These are phyloP conservation scores for Drosophila phalerata DNA, from an alignment of 2,888 invertebrate species.

Conservation along the genomic window DNA sequence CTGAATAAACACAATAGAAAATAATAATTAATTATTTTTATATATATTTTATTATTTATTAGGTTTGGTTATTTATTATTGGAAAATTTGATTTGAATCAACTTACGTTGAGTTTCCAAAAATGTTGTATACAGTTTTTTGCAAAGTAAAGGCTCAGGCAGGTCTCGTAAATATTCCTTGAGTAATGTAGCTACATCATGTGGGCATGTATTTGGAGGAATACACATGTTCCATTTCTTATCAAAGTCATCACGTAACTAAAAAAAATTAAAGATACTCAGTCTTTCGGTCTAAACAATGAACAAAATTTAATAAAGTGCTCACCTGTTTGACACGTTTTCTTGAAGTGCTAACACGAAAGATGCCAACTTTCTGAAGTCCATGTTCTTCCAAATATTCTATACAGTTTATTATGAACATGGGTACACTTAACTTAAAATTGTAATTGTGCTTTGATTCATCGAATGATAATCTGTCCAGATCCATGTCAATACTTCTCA, in stretches of 20 bases:
- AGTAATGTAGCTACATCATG: conserved; percentile 97
- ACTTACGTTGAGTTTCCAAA: conserved; percentile 95
- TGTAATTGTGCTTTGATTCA: conserved; percentile 81
- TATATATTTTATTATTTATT: too few species aligned
- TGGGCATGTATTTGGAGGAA: conserved; percentile 92
- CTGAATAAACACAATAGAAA: conserved; percentile 84
- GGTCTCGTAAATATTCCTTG: conserved; percentile 96
- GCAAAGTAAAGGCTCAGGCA: conserved; percentile 96
- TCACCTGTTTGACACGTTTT: conserved; percentile 95
- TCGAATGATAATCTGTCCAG: conserved; percentile 35
- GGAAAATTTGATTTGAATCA: background rate
- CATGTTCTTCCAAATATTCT: conserved; percentile 92
- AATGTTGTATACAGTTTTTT: conserved; percentile 95
- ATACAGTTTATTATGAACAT: conserved; percentile 92
- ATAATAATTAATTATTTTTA: too few species aligned
- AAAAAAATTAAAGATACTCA: background rate
- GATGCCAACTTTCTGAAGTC: conserved; percentile 94
- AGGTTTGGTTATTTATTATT: background rate
- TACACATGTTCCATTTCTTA: conserved; percentile 88
- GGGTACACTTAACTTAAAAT: conserved; percentile 87
- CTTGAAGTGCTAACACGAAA: conserved; percentile 97
- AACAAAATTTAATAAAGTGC: conserved; percentile 28
- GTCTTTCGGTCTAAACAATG: background rate
- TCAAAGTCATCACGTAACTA: conserved; percentile 96
- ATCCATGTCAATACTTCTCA: conserved; percentile 63